Conservation (phyloP, 2,797 vertebrate species). For the Scomberomorus guttatus region DNA sequence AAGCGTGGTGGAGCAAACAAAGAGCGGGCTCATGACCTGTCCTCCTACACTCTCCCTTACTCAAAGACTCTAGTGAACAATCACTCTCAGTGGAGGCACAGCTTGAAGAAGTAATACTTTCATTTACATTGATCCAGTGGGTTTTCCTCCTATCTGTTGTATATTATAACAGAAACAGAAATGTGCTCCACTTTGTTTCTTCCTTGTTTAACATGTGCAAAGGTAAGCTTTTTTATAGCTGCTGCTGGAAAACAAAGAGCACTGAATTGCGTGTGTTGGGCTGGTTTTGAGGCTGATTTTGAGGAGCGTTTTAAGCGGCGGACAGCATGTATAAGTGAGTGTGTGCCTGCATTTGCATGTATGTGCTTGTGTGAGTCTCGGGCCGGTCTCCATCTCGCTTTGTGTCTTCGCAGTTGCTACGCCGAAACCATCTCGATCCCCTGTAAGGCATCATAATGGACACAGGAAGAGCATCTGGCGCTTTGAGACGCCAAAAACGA, state of each 20-base stretch:
- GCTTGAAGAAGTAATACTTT: conserved; percentile 52
- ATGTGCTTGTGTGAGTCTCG: conserved; percentile 43
- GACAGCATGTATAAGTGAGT: conserved; percentile 75
- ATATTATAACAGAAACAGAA: conserved; percentile 20
- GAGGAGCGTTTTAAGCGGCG: conserved; percentile 11
- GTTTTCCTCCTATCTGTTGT: background rate
- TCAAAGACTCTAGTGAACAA: conserved; percentile 56
- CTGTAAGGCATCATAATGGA: conserved; percentile 88
- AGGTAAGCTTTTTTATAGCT: conserved; percentile 6
- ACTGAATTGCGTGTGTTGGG: background rate
- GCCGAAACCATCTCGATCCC: conserved; percentile 81
- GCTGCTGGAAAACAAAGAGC: conserved; percentile 3
- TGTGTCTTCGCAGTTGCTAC: conserved; percentile 84
- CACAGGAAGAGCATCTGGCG: conserved; percentile 92
- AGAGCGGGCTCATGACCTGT: conserved; percentile 68
- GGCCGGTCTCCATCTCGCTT: conserved; percentile 81
- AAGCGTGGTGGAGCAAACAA: conserved; percentile 63
- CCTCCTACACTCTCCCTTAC: conserved; percentile 71
- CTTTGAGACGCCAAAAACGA: conserved; percentile 75
- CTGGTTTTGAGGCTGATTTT: background rate
- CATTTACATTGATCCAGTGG: conserved; percentile 9
- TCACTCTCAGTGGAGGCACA: conserved; percentile 30
- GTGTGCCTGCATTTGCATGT: conserved; percentile 53
- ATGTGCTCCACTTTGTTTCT: conserved; percentile 1
- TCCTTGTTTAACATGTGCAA: conserved; percentile 7